Conservation (phyloP, 1,140 invertebrate species). For the Acromyrmex heyeri region DNA sequence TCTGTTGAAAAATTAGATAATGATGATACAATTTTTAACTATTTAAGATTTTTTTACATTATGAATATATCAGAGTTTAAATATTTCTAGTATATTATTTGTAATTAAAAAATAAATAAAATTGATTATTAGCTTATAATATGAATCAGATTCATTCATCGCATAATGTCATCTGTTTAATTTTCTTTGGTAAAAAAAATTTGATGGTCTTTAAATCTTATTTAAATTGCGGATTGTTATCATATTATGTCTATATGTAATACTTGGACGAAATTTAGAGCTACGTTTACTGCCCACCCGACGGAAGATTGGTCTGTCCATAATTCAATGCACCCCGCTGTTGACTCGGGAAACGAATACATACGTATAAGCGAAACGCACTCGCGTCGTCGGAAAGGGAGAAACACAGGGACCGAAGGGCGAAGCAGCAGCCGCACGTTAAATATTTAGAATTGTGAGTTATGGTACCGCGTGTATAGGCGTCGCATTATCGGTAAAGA, state of each 20-base stretch:
- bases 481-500: slow-evolving; percentile 80
- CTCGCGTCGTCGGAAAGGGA: slow-evolving; percentile 47
- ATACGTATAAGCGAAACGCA: slow-evolving; percentile 54
- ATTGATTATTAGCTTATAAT: neutral
- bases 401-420: slow-evolving; percentile 46
- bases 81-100: neutral
- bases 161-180: neutral
- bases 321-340: slow-evolving; percentile 48
- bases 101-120: neutral
- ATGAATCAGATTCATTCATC: neutral
- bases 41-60: neutral
- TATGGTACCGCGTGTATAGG: slow-evolving; percentile 74
- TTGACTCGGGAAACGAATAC: slow-evolving; percentile 54
- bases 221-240: neutral
- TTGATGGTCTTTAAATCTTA: slow-evolving; percentile 10
- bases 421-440: slow-evolving; percentile 65
- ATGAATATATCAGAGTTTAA: neutral
- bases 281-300: slow-evolving; percentile 43
- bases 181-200: neutral
- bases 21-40: neutral
- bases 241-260: slow-evolving; percentile 8
- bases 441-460: slow-evolving; percentile 79
- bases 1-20: neutral
- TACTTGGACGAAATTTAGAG: slow-evolving; percentile 39
- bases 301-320: slow-evolving; percentile 44